Evolutionary conservation across 2,113 vertebrate genomes (phyloP).

Genomic region (Aix galericulata): DNA sequence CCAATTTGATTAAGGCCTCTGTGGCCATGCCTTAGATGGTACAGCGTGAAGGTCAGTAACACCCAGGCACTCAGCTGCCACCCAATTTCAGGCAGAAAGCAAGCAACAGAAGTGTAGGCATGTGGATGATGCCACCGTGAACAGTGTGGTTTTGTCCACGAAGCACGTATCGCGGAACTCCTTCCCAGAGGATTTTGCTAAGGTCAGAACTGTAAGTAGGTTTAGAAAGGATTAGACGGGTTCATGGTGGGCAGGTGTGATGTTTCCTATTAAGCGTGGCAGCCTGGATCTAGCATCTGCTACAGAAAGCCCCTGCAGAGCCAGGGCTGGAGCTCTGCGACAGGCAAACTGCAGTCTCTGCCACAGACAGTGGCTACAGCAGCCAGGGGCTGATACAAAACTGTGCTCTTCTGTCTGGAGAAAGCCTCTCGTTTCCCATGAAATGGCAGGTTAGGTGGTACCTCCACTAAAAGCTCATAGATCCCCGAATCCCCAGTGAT

Average conservation of each 20-base stretch:
- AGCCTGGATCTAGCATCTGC: neutral
- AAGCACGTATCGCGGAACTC: neutral
- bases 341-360: neutral
- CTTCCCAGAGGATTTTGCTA: neutral
- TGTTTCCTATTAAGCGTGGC: neutral
- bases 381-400: neutral
- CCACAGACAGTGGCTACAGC: neutral
- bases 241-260: slow-evolving; percentile 3
- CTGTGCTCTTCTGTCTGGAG: neutral
- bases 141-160: neutral
- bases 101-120: neutral
- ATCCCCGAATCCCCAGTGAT: neutral
- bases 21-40: neutral
- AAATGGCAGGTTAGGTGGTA: neutral
- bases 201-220: neutral
- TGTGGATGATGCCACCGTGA: neutral
- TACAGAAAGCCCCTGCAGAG: neutral
- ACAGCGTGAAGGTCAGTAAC: neutral
- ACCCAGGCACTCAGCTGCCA: neutral
- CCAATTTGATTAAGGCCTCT: neutral
- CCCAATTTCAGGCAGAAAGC: neutral
- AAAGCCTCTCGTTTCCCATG: neutral
- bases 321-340: neutral
- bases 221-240: slow-evolving; percentile 45
- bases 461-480: neutral